Conservation (phyloP, 2,113 vertebrate genomes). For the Microtus montanus region DNA sequence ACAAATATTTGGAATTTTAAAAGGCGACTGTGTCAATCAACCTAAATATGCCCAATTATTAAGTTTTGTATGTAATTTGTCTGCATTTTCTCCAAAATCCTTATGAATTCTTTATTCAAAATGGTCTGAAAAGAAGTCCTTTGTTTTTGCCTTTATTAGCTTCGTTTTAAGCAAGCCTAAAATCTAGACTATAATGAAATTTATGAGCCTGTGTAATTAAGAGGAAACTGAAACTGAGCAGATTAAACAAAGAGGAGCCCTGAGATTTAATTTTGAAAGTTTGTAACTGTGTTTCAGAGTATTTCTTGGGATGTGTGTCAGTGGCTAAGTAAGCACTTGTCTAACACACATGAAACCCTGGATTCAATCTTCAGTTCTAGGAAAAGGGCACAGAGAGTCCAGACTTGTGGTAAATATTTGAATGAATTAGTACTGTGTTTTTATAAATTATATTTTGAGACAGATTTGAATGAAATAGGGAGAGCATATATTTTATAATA, state of each 20-base stretch:
- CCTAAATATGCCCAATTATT: not conserved
- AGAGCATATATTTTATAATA: not conserved
- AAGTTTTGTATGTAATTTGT: not conserved
- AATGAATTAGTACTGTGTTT: not conserved
- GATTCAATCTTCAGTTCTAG: not conserved
- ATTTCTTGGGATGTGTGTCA: not conserved
- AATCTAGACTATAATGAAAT: not conserved
- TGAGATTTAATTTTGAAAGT: conserved; percentile 30
- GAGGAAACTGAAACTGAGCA: not conserved
- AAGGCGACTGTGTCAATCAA: not conserved
- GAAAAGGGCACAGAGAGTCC: not conserved
- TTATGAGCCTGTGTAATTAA: not conserved
- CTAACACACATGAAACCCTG: not conserved
- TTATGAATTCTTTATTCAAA: conserved; percentile 5
- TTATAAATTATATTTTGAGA: not conserved
- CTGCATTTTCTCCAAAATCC: not conserved
- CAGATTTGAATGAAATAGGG: not conserved
- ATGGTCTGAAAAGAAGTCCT: not conserved
- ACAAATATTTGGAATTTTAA: conserved; percentile 16
- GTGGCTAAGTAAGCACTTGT: not conserved
- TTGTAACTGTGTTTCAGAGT: conserved; percentile 19
- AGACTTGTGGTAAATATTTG: not conserved
- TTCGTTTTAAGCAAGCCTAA: not conserved
- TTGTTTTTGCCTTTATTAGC: conserved; percentile 21
- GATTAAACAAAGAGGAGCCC: not conserved